Conservation (phyloP, 2,113 vertebrate genomes). For the Puntigrus tetrazona region DNA sequence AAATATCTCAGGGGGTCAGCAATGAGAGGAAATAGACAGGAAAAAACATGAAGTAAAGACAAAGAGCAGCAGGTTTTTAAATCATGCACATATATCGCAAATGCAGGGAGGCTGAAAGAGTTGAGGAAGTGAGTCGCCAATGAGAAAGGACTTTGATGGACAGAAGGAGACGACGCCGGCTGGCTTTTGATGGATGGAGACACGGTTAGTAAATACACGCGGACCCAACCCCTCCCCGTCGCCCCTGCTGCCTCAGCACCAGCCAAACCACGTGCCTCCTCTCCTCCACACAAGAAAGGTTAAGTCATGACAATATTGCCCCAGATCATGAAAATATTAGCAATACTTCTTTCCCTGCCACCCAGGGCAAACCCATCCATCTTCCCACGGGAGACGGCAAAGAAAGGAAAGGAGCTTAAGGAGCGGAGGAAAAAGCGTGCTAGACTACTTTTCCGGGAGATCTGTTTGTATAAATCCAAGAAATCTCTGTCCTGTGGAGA, state of each 20-base stretch:
- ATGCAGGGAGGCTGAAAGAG: slow-evolving; percentile 43
- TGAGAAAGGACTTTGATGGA: slow-evolving; percentile 71
- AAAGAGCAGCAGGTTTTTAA: slow-evolving; percentile 47
- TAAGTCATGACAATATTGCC: slow-evolving; percentile 75
- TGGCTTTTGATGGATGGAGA: slow-evolving; percentile 76
- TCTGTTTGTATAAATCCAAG: slow-evolving; percentile 22
- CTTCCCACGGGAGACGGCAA: slow-evolving; percentile 48
- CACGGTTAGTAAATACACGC: slow-evolving; percentile 77
- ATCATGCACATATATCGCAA: slow-evolving; percentile 72
- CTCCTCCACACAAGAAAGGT: slow-evolving; percentile 68
- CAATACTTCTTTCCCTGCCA: slow-evolving; percentile 53
- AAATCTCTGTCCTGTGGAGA: slow-evolving; percentile 31
- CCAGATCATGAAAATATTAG: slow-evolving; percentile 71
- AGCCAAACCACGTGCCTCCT: slow-evolving; percentile 4
- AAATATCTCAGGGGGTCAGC: no score
- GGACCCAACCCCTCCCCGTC: slow-evolving; percentile 57
- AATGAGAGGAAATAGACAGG: slow-evolving; percentile 47
- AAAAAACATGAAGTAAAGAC: slow-evolving; percentile 48
- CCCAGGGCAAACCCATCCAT: slow-evolving; percentile 66
- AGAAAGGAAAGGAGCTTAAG: slow-evolving; percentile 33
- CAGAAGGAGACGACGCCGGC: slow-evolving; percentile 66
- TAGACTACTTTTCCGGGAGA: not conserved
- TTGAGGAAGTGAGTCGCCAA: slow-evolving; percentile 67
- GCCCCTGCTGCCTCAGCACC: slow-evolving; percentile 74
- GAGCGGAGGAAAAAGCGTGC: not conserved